A percentile compares a stretch with the other conserved stretches of the same genome.
Conservation (phyloP, 1,140 invertebrate species). For the Caenorhabditis brenneri region DNA sequence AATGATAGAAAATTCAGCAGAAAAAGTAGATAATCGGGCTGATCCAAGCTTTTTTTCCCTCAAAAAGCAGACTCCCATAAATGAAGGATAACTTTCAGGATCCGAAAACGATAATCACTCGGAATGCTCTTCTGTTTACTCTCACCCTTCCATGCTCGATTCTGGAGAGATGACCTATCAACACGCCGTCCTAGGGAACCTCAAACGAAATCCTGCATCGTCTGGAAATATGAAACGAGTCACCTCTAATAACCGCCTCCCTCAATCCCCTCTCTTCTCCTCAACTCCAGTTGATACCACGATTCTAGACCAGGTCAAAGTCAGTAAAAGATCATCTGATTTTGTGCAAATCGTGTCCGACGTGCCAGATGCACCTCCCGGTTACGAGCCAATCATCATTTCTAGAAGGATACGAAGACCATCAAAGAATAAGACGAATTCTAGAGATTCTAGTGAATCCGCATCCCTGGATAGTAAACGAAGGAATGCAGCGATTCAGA, state of each 20-base stretch:
- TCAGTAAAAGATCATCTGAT: background rate
- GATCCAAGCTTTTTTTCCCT: too few relatives aligned
- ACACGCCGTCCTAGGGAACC: slow-evolving; percentile 17
- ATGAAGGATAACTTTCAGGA: too few relatives aligned
- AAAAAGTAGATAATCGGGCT: too few relatives aligned
- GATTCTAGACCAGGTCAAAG: background rate
- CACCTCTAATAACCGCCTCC: background rate
- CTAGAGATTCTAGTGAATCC: background rate
- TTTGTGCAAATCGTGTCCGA: background rate
- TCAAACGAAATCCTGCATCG: slow-evolving; percentile 14
- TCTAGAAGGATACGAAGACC: slow-evolving; percentile 1
- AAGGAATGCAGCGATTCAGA: background rate
- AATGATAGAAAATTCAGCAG: background rate
- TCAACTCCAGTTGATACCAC: slow-evolving; percentile 12
- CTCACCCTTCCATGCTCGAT: slow-evolving; percentile 69
- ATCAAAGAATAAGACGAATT: background rate
- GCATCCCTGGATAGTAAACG: background rate
- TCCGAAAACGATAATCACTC: slow-evolving; percentile 62
- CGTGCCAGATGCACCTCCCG: background rate
- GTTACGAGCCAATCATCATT: background rate
- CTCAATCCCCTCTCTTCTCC: slow-evolving; percentile 19
- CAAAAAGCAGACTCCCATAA: background rate
- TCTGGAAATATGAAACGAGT: background rate
- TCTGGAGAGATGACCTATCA: slow-evolving; percentile 30
- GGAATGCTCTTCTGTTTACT: slow-evolving; percentile 63